Percentiles rank a stretch among this genome's conserved stretches.
Conservation (phyloP, 2,113 vertebrate species). For the Hiodon tergisus region DNA sequence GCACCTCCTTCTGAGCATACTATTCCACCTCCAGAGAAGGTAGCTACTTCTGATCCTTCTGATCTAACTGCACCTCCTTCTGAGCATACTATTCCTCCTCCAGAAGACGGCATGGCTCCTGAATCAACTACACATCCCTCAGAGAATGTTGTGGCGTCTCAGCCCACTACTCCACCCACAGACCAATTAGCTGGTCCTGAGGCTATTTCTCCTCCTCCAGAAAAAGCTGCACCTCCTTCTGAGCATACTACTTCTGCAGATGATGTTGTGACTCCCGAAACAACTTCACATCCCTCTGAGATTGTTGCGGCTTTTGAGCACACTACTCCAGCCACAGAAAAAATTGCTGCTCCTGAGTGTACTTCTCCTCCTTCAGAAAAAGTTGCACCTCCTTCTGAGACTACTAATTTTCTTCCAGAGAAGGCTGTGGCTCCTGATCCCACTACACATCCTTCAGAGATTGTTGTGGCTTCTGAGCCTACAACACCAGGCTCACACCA, state of each 20-base stretch:
- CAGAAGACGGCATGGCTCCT: background rate
- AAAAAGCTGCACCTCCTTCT: background rate
- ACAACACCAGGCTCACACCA: background rate
- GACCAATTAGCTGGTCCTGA: constrained; percentile 28
- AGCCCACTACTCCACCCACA: background rate
- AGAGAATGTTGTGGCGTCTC: background rate
- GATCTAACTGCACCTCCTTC: background rate
- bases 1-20: background rate
- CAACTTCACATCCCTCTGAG: too few species aligned
- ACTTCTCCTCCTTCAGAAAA: too few species aligned
- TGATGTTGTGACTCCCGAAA: background rate
- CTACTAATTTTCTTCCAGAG: too few species aligned
- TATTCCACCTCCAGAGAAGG: too few species aligned
- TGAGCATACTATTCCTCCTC: background rate
- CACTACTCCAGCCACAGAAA: too few species aligned
- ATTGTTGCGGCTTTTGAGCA: too few species aligned
- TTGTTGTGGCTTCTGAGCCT: too few species aligned
- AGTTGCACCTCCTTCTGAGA: too few species aligned
- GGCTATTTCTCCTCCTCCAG: constrained; percentile 3
- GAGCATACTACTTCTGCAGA: background rate
- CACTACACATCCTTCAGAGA: too few species aligned
- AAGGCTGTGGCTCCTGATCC: too few species aligned
- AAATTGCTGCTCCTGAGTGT: too few species aligned
- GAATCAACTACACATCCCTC: too few species aligned
- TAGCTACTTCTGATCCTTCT: background rate